Base-by-base conservation (phyloP, 37 sponge, comb jelly and placozoan genomes). In the Mnemiopsis leidyi region DNA sequence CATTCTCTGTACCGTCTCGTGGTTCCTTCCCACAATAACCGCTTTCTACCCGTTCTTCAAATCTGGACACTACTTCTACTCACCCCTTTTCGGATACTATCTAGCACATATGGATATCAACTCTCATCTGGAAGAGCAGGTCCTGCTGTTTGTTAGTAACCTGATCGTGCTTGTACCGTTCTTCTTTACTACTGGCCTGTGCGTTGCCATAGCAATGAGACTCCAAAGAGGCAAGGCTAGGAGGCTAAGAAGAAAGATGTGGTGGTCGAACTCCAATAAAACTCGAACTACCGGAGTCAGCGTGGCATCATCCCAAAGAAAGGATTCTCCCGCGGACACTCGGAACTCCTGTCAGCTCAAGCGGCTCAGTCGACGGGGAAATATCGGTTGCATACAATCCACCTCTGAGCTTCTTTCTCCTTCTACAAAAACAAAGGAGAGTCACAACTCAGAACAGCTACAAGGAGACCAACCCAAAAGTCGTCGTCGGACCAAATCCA, bases 11-110 rank as follows among this genome's bases (percentile, higher is more conserved):
- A 1, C 36, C 3, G n/a, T 85, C 24, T 9, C 90, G 3, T 85
- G 90, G 90, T 1, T 85, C 26, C 7, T 40, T 21, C 90, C 90
- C n/a, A n/a, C 39, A 23, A 21, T 39, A 7, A 26, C 90, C 25
- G 29, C 48, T 61, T 40, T 33, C 0, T 85, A 85, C 61, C 90
- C 90, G 29, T 1, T 85, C 61, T 23, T 85, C 25, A 85, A 85
- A 29, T 38, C 90, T 1, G 90, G 90, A 23, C 61, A 40, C 40
- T 85, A 85, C 48, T 40, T 39, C 61, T 85, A 85, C 90, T 23
- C 7, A 1, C 36, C 32, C 28, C 0, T 39, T 39, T 35, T 85
- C 0, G 90, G 90, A 23, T 85, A 40, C 30, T 85, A 28, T 29
- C 21, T 38, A 23, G 61, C 36, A 0, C 26, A 85, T 3, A 16